These are phyloP conservation scores for Acrobasis suavella DNA, from an alignment of 2,888 invertebrate genomes.

Conservation along the genomic window DNA sequence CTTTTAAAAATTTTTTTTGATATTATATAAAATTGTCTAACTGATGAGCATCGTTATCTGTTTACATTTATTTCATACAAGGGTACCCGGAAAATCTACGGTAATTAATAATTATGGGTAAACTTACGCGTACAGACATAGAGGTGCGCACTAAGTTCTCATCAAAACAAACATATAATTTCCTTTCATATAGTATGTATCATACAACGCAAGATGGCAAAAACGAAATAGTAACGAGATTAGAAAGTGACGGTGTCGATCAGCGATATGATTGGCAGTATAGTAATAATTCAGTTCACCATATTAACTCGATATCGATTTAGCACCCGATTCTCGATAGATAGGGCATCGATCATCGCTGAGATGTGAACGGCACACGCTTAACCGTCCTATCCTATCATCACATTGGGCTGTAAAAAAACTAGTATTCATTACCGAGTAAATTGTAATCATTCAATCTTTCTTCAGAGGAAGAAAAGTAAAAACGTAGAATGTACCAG, in stretches of 20 bases:
- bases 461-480: no score
- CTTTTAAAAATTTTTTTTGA: no score
- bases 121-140: no score
- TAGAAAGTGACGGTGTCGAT: conserved; percentile 29
- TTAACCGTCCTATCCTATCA: background rate
- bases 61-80: no score
- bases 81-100: no score
- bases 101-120: no score
- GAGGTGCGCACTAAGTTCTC: background rate
- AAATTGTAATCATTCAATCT: no score
- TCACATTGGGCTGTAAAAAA: no score
- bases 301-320: conserved; percentile 43
- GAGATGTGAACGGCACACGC: conserved; percentile 21
- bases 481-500: no score
- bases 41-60: no score
- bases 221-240: conserved; percentile 15
- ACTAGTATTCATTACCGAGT: no score
- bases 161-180: background rate
- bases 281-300: conserved; percentile 38
- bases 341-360: conserved; percentile 22
- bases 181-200: background rate
- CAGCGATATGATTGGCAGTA: conserved; percentile 30
- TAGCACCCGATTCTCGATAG: conserved; percentile 43
- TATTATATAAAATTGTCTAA: no score
- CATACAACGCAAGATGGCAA: background rate